A percentile compares a stretch with the other conserved stretches of the same genome.
Conservation (phyloP, 2,888 invertebrate species). For the Acanthoscelides obtectus region DNA sequence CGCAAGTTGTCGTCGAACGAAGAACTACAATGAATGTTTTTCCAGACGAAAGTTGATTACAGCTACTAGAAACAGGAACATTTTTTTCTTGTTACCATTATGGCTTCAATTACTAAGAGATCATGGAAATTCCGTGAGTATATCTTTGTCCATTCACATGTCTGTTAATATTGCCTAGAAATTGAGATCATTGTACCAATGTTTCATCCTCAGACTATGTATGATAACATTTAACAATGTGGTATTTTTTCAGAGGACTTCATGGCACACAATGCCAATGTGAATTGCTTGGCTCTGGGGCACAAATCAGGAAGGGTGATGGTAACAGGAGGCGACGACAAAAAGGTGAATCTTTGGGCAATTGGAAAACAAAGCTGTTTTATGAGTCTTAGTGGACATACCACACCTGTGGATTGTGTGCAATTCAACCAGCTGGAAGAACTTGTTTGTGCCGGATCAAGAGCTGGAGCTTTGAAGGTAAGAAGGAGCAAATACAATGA, state of each 20-base stretch:
- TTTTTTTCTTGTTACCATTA: constrained; percentile 25
- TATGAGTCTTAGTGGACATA: constrained; percentile 93
- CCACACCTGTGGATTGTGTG: constrained; percentile 90
- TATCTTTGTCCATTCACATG: background rate
- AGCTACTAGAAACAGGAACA: background rate
- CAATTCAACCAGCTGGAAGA: constrained; percentile 93
- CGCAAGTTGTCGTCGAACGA: constrained; percentile 13
- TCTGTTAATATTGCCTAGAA: background rate
- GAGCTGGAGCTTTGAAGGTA: constrained; percentile 84
- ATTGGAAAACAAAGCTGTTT: constrained; percentile 93
- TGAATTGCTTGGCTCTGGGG: constrained; percentile 84
- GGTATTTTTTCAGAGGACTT: constrained; percentile 69
- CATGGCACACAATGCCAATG: constrained; percentile 80
- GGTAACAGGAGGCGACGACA: constrained; percentile 94
- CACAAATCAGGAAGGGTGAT: constrained; percentile 88
- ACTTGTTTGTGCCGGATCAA: constrained; percentile 90
- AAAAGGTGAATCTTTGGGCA: constrained; percentile 96
- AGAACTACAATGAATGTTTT: constrained; percentile 25
- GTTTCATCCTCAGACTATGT: background rate
- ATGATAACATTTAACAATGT: background rate
- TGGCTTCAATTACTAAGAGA: constrained; percentile 53
- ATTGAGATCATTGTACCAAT: constrained; percentile 2
- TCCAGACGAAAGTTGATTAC: constrained; percentile 27
- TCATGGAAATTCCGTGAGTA: constrained; percentile 82
- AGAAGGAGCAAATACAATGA: too few species aligned